These are phyloP conservation scores for Tachysurus fulvidraco DNA, from an alignment of 2,113 vertebrate genomes.

Conservation along the genomic window DNA sequence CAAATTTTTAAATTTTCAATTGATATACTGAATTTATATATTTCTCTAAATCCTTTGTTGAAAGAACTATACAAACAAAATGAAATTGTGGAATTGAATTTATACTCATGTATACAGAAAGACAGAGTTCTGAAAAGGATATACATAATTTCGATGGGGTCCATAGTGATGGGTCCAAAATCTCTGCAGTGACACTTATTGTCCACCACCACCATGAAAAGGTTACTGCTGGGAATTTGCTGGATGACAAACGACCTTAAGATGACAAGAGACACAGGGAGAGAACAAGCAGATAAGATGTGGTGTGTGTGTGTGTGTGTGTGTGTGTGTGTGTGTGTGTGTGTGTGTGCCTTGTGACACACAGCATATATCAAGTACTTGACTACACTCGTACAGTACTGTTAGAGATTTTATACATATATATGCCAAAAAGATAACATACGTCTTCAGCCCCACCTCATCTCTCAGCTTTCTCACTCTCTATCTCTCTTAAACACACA, in stretches of 20 bases:
- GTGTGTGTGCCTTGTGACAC: constrained; percentile 44
- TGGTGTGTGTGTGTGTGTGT: constrained; percentile 22
- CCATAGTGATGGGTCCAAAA: constrained; percentile 90
- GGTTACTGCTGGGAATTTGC: constrained; percentile 98
- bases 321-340: constrained; percentile 44
- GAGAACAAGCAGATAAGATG: background rate
- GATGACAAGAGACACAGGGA: constrained; percentile 32
- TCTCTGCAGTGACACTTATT: constrained; percentile 90
- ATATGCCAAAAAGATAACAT: constrained; percentile 29
- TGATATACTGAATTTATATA: too few species aligned
- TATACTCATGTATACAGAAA: background rate
- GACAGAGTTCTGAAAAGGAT: constrained; percentile 78
- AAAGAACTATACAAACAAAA: background rate
- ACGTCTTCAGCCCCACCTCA: background rate
- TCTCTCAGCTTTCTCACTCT: background rate
- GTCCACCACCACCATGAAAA: constrained; percentile 98
- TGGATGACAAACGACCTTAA: constrained; percentile 97
- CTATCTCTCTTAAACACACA: constrained; percentile 23
- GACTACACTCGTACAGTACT: background rate
- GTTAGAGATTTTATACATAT: constrained; percentile 3
- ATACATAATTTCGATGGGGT: constrained; percentile 97
- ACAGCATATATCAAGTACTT: background rate
- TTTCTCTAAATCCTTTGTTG: background rate
- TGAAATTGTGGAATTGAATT: background rate
- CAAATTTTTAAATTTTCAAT: too few species aligned